Base-by-base conservation (phyloP, 1,140 invertebrate species). In the Schlechtendalia chinensis region DNA sequence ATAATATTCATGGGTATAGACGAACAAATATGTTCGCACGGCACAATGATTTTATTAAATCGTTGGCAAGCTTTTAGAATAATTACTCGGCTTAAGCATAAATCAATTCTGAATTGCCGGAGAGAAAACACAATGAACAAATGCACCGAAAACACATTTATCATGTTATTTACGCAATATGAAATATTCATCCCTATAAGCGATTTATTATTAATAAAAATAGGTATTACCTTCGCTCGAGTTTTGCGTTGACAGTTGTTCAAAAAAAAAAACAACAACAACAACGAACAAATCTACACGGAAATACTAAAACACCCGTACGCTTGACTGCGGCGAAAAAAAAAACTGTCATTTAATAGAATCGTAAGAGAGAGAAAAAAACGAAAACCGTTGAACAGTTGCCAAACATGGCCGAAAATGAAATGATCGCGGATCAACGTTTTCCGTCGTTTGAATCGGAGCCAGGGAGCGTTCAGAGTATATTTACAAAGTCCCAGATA, bases 31-130 rank as follows among this genome's bases (percentile, higher is more conserved):
- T n/a, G n/a, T n/a, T n/a, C n/a, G n/a, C n/a, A n/a, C n/a, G n/a
- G n/a, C n/a, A n/a, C n/a, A n/a, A n/a, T 59, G 58, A 59, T 59
- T 59, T 59, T 24, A 24, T 59, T 27, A 59, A 59, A 59, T 59
- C 22, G 22, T 59, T 16, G 58, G 58, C 27, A 59, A 24, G 12
- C 22, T 59, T 59, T 59, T 14, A 24, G 27, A 59, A n/a, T n/a
- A n/a, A 59, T 59, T n/a, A 24, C 58, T 27, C n/a, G 22, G 58
- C 27, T 59, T 59, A 27, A 59, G 16, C 22, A 59, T 14, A 3
- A 59, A 59, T 59, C 24, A 14, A 59, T 59, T 59, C 14, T 12
- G 27, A 24, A 59, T 24, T 27, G 58, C n/a, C n/a, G n/a, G n/a
- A n/a, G n/a, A n/a, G n/a, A 59, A 24, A 59, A 59, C 22, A 59